Base-by-base conservation (phyloP, 2,888 invertebrate species). In the Cheilosia soror region DNA sequence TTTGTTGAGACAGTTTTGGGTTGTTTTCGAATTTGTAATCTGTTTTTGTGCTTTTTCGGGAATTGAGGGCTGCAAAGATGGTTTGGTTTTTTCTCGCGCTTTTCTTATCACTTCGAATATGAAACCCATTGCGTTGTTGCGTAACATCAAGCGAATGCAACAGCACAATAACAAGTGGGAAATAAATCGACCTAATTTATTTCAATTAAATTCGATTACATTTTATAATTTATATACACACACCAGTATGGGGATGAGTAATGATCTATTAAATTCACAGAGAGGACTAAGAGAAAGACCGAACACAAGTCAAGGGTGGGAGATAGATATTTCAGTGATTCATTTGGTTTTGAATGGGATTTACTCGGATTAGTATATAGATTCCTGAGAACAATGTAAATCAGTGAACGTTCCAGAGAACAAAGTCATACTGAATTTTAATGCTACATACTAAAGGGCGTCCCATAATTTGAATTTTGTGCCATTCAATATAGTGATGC, bases 181-280 rank as follows among this genome's bases (percentile, higher is more conserved):
- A 73, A 62, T 57, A 68, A 78, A 83, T 72, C 72, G 72, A 63
- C 57, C 68, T 69, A 79, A 84, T 84, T 84, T 79, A 79, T 58
- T 79, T 79, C 79, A 84, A 84, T 79, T 79, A 58, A 79, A 79
- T 65, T 84, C 83, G 79, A 75, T 79, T 69, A 53, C 73, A 65
- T 68, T 65, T 49, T 76, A 42, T 69, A 71, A 40, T 63, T 57
- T 33, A 62, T 51, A 49, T 11, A 60, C 25, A 62, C 65, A 68
- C 55, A 62, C 13, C 49, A 53, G 29, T 60, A 62, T 66, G 60
- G 47, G 33, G 63, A 53, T 82, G 82, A 82, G 82, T 77, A 82
- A 82, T 82, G 82, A 72, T 77, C 71, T 82, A 60, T 82, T 77
- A 60, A 77, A 71, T 58, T 65, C 58, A 40, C 49, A 42, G 37